A percentile compares a stretch with the other conserved stretches of the same genome.
These are phyloP conservation scores for Tor tambroides DNA, from an alignment of 2,113 vertebrate species.

Conservation along the genomic window DNA sequence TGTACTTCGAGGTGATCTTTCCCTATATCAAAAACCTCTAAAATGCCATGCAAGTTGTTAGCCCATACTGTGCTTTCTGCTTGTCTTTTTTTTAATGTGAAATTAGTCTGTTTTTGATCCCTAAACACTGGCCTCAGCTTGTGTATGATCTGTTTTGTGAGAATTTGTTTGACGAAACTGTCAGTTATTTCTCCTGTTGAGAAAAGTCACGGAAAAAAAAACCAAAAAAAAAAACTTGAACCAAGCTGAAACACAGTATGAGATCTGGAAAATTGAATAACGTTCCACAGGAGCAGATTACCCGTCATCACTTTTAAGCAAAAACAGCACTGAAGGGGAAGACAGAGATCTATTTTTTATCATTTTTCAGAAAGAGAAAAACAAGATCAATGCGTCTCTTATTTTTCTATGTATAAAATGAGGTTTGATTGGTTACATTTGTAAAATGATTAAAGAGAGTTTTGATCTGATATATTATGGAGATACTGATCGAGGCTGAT, in stretches of 20 bases:
- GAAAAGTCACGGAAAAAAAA: not conserved
- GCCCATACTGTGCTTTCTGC: conserved; percentile 29
- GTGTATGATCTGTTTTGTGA: conserved; percentile 25
- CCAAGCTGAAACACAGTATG: no score
- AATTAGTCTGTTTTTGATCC: conserved; percentile 41
- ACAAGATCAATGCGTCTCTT: conserved; percentile 59
- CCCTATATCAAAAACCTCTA: not conserved
- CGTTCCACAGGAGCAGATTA: not conserved
- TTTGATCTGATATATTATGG: conserved; percentile 62
- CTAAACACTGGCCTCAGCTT: conserved; percentile 14
- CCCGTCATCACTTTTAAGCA: conserved; percentile 46
- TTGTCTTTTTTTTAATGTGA: conserved; percentile 1
- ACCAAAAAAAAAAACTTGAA: not conserved
- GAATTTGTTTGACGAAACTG: conserved; percentile 4
- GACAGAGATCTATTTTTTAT: conserved; percentile 67
- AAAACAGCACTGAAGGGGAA: conserved; percentile 51
- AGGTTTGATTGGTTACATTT: conserved; percentile 58
- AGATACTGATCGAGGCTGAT: conserved; percentile 42
- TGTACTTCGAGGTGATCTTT: conserved; percentile 24
- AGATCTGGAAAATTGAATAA: not conserved
- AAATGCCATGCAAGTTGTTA: conserved; percentile 48
- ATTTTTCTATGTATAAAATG: conserved; percentile 71
- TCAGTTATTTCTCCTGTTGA: not conserved
- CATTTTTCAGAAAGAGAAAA: conserved; percentile 55
- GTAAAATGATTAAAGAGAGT: conserved; percentile 59